Evolutionary conservation across 2,888 invertebrate species (phyloP).

Genomic region (Hedya salicella): DNA sequence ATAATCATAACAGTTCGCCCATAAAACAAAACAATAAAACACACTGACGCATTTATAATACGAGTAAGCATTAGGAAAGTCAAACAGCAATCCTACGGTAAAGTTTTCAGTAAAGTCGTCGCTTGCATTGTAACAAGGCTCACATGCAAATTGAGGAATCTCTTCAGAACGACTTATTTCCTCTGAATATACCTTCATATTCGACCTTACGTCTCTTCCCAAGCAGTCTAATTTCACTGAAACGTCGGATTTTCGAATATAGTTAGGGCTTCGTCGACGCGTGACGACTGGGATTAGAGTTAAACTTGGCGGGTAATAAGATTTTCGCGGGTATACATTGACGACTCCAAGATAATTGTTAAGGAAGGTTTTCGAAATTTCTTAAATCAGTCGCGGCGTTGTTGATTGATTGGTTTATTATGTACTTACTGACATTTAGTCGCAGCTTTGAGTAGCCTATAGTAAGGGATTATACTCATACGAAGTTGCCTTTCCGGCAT

Average conservation of each 20-base stretch:
- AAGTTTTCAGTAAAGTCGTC: slow-evolving; percentile 5
- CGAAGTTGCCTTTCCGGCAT: too few relatives aligned
- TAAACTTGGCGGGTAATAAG: slow-evolving; percentile 27
- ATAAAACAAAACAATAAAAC: too few relatives aligned
- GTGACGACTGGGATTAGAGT: slow-evolving; percentile 32
- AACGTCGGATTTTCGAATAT: neutral
- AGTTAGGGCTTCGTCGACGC: neutral
- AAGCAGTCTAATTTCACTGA: neutral
- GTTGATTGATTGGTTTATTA: too few relatives aligned
- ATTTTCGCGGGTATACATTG: slow-evolving; percentile 15
- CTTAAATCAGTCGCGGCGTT: neutral
- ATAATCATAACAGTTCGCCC: too few relatives aligned
- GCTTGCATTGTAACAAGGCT: slow-evolving; percentile 20
- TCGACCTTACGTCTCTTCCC: neutral
- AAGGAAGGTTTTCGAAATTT: neutral
- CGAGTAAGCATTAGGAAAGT: too few relatives aligned
- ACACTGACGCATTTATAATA: too few relatives aligned
- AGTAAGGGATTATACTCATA: too few relatives aligned
- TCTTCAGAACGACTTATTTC: slow-evolving; percentile 17
- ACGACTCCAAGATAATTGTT: slow-evolving; percentile 14
- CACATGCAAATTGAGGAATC: slow-evolving; percentile 21
- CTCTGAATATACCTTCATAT: neutral
- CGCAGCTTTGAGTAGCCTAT: too few relatives aligned
- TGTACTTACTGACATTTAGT: too few relatives aligned
- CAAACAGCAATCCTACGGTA: slow-evolving; percentile 23